These are phyloP conservation scores for Lapara coniferarum DNA, from an alignment of 2,888 invertebrate genomes.

Conservation along the genomic window DNA sequence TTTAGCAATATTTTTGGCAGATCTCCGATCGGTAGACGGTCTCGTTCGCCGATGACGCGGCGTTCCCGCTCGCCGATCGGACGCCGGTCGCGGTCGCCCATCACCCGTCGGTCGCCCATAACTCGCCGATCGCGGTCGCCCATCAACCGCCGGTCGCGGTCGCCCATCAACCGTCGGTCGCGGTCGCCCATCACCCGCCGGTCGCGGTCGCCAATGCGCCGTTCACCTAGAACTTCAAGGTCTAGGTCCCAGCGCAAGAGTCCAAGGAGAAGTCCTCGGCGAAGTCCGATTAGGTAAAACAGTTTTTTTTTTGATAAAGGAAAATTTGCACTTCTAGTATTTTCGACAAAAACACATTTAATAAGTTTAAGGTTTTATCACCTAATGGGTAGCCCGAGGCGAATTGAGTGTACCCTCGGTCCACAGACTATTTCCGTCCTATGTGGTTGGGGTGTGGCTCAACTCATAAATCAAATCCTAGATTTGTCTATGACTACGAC, in stretches of 20 bases:
- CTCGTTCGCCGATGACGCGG: constrained; percentile 44
- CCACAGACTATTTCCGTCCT: too few relatives aligned
- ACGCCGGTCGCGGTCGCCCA: constrained; percentile 30
- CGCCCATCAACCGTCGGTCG: constrained; percentile 38
- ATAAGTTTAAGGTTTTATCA: too few relatives aligned
- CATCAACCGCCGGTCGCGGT: constrained; percentile 41
- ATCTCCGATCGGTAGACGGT: constrained; percentile 37
- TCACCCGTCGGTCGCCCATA: too few relatives aligned
- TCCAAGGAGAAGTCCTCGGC: constrained; percentile 56
- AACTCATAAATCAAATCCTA: too few relatives aligned
- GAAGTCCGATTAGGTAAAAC: constrained; percentile 59
- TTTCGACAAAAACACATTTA: too few relatives aligned
- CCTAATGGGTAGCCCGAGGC: too few relatives aligned
- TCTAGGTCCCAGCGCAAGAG: constrained; percentile 48
- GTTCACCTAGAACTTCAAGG: constrained; percentile 41
- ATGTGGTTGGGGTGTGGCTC: too few relatives aligned
- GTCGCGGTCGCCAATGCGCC: constrained; percentile 48
- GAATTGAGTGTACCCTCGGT: too few relatives aligned
- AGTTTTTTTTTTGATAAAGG: too few relatives aligned
- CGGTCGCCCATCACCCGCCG: constrained; percentile 44
- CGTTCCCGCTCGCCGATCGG: constrained; percentile 46
- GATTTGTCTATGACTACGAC: too few relatives aligned
- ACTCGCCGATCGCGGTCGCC: constrained; percentile 55
- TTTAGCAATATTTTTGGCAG: neutral
- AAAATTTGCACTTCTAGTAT: too few relatives aligned